phyloP scores from a whole-genome alignment of 2,888 invertebrate species.

The Stenodera caucasica region DNA sequence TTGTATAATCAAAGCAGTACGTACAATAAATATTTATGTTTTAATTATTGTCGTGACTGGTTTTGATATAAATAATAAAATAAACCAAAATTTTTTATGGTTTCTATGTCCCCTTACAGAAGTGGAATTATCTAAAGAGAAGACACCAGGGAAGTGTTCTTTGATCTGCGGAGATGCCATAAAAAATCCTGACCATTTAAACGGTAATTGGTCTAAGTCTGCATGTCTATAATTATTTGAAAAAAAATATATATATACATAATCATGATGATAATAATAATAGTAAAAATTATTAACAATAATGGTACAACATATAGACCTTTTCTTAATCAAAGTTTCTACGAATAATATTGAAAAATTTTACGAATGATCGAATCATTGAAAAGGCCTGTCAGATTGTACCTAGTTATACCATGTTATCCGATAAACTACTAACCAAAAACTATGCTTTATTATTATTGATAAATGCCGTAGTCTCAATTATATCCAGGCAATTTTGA shows the following conservation, averaged over 20 bases:
- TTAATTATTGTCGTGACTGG: neutral
- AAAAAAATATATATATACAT: conserved; percentile 7
- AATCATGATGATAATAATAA: no score
- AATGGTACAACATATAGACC: conserved; percentile 4
- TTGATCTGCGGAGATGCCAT: conserved; percentile 32
- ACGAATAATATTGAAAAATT: neutral
- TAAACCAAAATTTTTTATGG: conserved; percentile 15
- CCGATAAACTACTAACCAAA: neutral
- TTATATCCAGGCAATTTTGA: neutral
- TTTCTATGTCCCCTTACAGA: conserved; percentile 35
- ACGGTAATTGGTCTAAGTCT: conserved; percentile 39
- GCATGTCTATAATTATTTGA: conserved; percentile 25
- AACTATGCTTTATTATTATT: neutral
- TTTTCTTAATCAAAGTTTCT: conserved; percentile 15
- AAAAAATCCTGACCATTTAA: conserved; percentile 35
- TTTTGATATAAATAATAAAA: neutral
- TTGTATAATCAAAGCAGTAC: neutral
- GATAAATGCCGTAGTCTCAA: conserved; percentile 19
- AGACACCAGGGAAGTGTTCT: conserved; percentile 31
- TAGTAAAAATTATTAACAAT: no score
- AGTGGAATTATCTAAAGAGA: conserved; percentile 36
- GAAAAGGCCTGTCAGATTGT: conserved; percentile 22
- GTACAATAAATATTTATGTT: neutral
- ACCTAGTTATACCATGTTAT: neutral
- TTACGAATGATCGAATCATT: neutral